Conservation (phyloP, 2,888 invertebrate genomes). For the Diploptera punctata region DNA sequence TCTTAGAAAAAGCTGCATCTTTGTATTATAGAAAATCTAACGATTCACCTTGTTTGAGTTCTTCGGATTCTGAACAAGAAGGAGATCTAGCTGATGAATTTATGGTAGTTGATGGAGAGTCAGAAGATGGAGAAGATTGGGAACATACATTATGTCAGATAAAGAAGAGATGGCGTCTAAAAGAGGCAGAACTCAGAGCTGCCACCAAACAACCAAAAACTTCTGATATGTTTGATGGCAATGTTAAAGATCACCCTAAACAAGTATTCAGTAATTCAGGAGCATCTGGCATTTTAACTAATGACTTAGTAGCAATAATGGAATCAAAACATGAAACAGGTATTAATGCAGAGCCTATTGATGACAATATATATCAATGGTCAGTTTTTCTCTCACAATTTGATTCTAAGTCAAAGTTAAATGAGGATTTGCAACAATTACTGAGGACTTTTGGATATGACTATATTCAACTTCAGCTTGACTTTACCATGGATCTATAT, state of each 20-base stretch:
- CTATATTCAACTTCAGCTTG: conserved; percentile 52
- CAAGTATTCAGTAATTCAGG: conserved; percentile 52
- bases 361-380: conserved; percentile 54
- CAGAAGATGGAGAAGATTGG: conserved; percentile 39
- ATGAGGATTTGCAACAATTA: conserved; percentile 48
- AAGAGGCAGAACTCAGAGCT: conserved; percentile 44
- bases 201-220: conserved; percentile 42
- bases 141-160: conserved; percentile 40
- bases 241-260: conserved; percentile 44
- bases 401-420: conserved; percentile 45
- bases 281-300: conserved; percentile 53
- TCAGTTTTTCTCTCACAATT: conserved; percentile 50
- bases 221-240: conserved; percentile 42
- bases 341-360: conserved; percentile 51
- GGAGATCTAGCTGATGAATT: conserved; percentile 28
- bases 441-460: conserved; percentile 50
- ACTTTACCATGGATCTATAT: conserved; percentile 53
- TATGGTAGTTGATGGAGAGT: conserved; percentile 36
- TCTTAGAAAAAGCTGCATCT: conserved; percentile 40
- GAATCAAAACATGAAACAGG: conserved; percentile 47
- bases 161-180: conserved; percentile 43
- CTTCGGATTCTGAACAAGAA: conserved; percentile 37
- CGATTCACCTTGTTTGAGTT: conserved; percentile 25
- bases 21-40: conserved; percentile 32
- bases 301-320: conserved; percentile 52